Base-by-base conservation (phyloP, 2,113 vertebrate genomes). In the Oplegnathus fasciatus region DNA sequence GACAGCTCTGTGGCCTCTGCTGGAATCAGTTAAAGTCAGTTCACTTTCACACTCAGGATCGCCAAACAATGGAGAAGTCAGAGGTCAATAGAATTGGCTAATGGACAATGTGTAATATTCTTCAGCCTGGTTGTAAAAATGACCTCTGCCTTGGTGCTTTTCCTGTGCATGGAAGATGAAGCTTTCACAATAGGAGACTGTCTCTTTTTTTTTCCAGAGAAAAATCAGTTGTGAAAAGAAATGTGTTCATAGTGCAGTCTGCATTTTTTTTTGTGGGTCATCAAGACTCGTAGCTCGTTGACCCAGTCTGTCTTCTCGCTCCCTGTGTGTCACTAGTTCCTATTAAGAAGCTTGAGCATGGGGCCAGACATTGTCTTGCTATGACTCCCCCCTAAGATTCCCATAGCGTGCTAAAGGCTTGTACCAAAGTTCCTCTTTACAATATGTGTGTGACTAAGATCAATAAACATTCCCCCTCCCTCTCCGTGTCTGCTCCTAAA, bases 361-460 rank as follows among this genome's bases (percentile, higher is more conserved):
- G 58, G 69, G 87, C 82, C 44, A 75, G 87, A 72, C 73, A 30
- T 58, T 72, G 54, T 79, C 76, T 82, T 42, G 34, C 69, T 55
- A 30, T 32, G 67, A 86, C 84, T 86, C 86, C 75, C 48, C 74
- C 20, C 50, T 40, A 52, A 86, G 86, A 77, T 95, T 95, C 95
- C 93, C 94, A 96, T 96, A 94, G 96, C 92, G 84, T 97, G 96
- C 93, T 85, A 94, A 96, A 78, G 66, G 32, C 91, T 89, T 93
- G 90, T 94, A 91, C 91, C 96, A 48, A 95, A 95, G 95, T 97
- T 93, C 93, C 92, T 91, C 86, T 96, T 94, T 83, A 91, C 91
- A 94, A 92, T 89, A 55, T 83, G 93, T 96, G 94, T 97, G 95
- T 96, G 96, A 96, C 96, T 96, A 95, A 97, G 96, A 94, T 95